Conservation (phyloP, 1,140 invertebrate genomes). For the Ooceraea biroi region DNA sequence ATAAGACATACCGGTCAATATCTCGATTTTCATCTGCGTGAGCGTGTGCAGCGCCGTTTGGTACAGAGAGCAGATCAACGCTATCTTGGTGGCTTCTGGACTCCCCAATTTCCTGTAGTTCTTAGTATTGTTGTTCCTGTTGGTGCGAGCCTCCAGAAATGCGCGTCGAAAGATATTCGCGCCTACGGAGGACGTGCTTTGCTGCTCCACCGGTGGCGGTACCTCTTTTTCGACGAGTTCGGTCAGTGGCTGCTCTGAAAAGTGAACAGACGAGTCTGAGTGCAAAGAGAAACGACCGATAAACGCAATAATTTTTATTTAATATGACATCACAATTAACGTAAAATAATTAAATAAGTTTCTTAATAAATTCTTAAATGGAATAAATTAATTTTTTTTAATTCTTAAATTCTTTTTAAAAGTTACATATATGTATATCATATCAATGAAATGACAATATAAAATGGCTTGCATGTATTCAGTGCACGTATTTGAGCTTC, state of each 20-base stretch:
- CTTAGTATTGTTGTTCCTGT: slow-evolving; percentile 88
- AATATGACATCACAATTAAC: too few species aligned
- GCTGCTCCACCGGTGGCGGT: slow-evolving; percentile 78
- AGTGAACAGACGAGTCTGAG: slow-evolving; percentile 24
- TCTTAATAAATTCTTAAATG: too few species aligned
- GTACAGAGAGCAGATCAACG: slow-evolving; percentile 96
- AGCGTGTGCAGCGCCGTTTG: slow-evolving; percentile 96
- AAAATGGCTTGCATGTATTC: slow-evolving; percentile 25
- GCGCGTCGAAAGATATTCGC: slow-evolving; percentile 86
- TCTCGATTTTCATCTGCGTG: slow-evolving; percentile 96
- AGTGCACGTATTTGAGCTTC: not conserved
- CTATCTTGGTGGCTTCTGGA: slow-evolving; percentile 92
- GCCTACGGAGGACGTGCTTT: slow-evolving; percentile 82
- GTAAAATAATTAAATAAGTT: too few species aligned
- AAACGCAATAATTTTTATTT: too few species aligned
- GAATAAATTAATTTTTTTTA: too few species aligned
- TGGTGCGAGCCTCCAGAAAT: slow-evolving; percentile 85
- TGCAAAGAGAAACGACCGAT: too few species aligned
- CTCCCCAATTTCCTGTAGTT: slow-evolving; percentile 91
- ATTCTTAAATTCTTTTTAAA: too few species aligned
- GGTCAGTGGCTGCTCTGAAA: slow-evolving; percentile 85
- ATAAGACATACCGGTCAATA: slow-evolving; percentile 92
- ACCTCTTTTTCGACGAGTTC: slow-evolving; percentile 85
- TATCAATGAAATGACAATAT: too few species aligned
- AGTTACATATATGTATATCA: too few species aligned